phyloP scores from a whole-genome alignment of 2,797 vertebrate genomes.

The Ataeniobius toweri region DNA sequence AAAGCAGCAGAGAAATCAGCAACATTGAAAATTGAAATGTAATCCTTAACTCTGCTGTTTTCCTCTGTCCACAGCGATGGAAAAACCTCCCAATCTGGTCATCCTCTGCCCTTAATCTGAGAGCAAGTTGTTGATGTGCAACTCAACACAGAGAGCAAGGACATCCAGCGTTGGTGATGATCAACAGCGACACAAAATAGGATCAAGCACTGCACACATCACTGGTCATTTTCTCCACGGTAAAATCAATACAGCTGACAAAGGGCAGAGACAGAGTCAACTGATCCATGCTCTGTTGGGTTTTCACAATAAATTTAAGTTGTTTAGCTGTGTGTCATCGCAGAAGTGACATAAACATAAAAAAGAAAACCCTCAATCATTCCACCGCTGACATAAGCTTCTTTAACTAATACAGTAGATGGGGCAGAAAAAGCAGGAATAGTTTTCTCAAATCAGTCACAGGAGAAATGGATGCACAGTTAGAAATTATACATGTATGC shows the following conservation, averaged over 20 bases:
- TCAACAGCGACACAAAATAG: slow-evolving; percentile 31
- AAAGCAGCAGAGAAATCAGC: slow-evolving; percentile 26
- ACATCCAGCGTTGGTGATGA: slow-evolving; percentile 37
- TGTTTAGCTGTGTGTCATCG: neutral
- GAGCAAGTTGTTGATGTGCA: slow-evolving; percentile 44
- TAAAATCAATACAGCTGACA: slow-evolving; percentile 44
- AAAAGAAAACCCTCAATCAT: slow-evolving; percentile 2
- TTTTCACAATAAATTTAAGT: slow-evolving; percentile 7
- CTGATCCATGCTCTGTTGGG: slow-evolving; percentile 3
- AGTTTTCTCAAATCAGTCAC: neutral
- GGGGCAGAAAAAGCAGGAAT: neutral
- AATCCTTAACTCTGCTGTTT: slow-evolving; percentile 40
- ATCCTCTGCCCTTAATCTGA: slow-evolving; percentile 35
- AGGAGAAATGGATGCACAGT: slow-evolving; percentile 6
- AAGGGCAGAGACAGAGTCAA: slow-evolving; percentile 22
- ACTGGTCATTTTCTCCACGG: slow-evolving; percentile 12
- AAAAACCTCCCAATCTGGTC: slow-evolving; percentile 57
- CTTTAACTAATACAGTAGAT: neutral
- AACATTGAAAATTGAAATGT: slow-evolving; percentile 38
- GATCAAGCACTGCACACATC: slow-evolving; percentile 23
- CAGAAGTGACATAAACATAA: slow-evolving; percentile 10
- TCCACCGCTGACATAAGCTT: neutral
- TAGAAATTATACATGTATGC: too few species aligned
- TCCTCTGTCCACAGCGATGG: slow-evolving; percentile 14
- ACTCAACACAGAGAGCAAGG: slow-evolving; percentile 13